Evolutionary conservation across 2,888 invertebrate genomes (phyloP).

Genomic region (Orthonychiurus folsomi): DNA sequence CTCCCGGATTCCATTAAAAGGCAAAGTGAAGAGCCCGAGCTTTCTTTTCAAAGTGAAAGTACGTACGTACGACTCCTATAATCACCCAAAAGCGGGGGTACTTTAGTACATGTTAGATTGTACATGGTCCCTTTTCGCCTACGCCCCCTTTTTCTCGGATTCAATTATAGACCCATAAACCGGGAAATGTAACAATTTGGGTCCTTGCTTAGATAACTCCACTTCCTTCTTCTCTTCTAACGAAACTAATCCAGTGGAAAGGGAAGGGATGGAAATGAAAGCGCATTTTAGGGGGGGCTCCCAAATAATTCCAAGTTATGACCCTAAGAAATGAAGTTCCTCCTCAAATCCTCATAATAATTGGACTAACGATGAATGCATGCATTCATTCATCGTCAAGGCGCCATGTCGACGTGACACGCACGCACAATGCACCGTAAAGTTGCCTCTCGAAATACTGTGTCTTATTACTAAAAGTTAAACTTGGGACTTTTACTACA

Average conservation of each 20-base stretch:
- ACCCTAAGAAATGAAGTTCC: not conserved
- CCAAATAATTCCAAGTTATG: not conserved
- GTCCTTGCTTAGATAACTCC: not conserved
- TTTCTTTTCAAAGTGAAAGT: too few relatives aligned
- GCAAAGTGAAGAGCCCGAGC: too few relatives aligned
- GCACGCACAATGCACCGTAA: too few relatives aligned
- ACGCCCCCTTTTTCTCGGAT: not conserved
- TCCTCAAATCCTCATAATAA: not conserved
- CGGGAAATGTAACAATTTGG: not conserved
- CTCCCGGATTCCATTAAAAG: too few relatives aligned
- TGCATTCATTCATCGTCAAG: too few relatives aligned
- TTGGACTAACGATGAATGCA: not conserved
- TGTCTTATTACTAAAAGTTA: too few relatives aligned
- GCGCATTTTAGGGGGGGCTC: not conserved
- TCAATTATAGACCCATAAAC: not conserved
- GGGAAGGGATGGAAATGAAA: not conserved
- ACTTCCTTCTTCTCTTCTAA: not conserved
- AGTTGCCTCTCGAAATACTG: too few relatives aligned
- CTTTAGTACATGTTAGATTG: too few relatives aligned
- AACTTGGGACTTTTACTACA: too few relatives aligned
- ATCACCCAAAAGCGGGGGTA: too few relatives aligned
- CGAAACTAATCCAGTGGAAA: not conserved
- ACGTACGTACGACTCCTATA: too few relatives aligned
- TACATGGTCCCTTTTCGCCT: not conserved
- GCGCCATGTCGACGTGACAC: too few relatives aligned